Evolutionary conservation across 1,140 invertebrate species (phyloP), one percentile per base, ranked within the genome.

Genomic region (Drosophila suzukii): DNA sequence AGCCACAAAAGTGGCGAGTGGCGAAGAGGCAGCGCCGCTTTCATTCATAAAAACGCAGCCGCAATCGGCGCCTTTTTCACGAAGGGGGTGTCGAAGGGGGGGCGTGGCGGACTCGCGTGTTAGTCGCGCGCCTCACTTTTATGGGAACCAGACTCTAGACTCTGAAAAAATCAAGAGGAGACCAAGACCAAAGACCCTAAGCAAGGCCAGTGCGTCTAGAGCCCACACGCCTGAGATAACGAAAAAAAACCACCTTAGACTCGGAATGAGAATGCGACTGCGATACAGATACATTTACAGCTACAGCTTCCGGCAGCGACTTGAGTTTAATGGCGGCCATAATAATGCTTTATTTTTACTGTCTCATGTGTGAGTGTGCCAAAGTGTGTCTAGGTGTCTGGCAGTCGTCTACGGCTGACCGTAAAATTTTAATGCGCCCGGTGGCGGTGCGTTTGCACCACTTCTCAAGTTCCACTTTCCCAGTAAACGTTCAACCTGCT

Each of bases 311-410:
- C 84, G 80, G 73, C 76, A 68, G 71, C 61, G 75, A 75, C 78
- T 86, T 65, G 56, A 75, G 63, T 66, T 88, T 89, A 89, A 88
- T 88, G 85, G 65, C 36, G 30, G 74, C 85, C 77, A 85, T 89
- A 89, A 89, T 89, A 89, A 89, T 89, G 84, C 85, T 90, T 89
- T 85, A 90, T 90, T 89, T 68, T 85, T 90, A 89, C 85, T 75
- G 80, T 81, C 78, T 68, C 74, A 83, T 76, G 83, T 73, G 71
- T 73, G 74, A 59, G 73, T 47, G 79, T 59, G 65, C 36, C 49
- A 62, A 78, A 78, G 75, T 71, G 75, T 78, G 75, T 78, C 75
- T 78, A 78, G 75, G 74, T 83, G 83, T 88, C 84, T 88, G 83
- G 80, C 73, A 72, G 65, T 59, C 76, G 84, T 88, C 84, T 88